These are phyloP conservation scores for Pitangus sulphuratus DNA, from an alignment of 2,797 vertebrate species.

Conservation along the genomic window DNA sequence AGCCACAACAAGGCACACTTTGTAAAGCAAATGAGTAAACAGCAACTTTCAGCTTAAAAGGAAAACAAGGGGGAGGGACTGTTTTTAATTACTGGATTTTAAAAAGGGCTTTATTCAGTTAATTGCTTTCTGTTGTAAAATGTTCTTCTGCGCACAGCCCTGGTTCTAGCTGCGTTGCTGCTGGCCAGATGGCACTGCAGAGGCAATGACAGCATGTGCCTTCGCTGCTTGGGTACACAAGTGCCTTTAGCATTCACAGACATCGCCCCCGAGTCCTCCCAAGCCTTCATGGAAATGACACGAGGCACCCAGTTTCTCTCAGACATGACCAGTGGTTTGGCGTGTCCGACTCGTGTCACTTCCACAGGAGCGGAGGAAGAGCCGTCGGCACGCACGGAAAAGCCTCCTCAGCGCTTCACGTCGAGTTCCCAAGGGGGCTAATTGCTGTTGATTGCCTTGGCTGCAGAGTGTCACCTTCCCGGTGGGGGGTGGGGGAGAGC, in stretches of 20 bases:
- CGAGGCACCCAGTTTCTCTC: background rate
- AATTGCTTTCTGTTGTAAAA: slow-evolving; percentile 70
- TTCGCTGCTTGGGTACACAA: background rate
- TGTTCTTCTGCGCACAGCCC: slow-evolving; percentile 8
- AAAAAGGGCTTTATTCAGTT: slow-evolving; percentile 60
- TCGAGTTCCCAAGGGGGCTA: background rate
- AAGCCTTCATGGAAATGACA: background rate
- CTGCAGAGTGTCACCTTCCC: background rate
- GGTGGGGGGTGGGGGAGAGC: background rate
- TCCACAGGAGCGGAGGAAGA: background rate
- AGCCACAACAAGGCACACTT: slow-evolving; percentile 73
- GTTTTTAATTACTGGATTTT: slow-evolving; percentile 69
- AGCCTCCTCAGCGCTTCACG: background rate
- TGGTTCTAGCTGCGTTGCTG: background rate
- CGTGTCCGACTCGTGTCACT: fast-evolving
- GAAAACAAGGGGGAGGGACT: slow-evolving; percentile 67
- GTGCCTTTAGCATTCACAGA: background rate
- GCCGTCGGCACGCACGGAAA: background rate
- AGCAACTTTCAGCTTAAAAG: slow-evolving; percentile 63
- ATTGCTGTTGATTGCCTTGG: background rate
- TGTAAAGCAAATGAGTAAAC: slow-evolving; percentile 73
- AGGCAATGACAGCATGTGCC: slow-evolving; percentile 22
- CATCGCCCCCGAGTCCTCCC: background rate
- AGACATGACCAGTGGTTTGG: slow-evolving; percentile 3
- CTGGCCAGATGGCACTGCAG: slow-evolving; percentile 51